Conservation (phyloP, 2,888 invertebrate genomes). For the Noctua janthina region DNA sequence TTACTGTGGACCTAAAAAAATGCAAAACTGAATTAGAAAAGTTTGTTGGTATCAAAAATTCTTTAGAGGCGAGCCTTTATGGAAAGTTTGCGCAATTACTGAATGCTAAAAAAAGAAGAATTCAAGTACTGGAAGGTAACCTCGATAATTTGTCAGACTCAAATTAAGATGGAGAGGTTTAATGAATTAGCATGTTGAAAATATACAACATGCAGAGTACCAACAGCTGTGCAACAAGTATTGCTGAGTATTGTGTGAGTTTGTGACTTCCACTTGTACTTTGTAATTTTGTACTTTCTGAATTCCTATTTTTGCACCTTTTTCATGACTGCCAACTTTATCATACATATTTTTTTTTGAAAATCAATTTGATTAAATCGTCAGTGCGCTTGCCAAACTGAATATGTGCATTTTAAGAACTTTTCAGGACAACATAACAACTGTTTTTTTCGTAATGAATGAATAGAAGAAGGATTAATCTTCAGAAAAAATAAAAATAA, state of each 20-base stretch:
- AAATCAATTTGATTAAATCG: background rate
- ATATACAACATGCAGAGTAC: background rate
- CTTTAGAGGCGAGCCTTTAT: slow-evolving; percentile 79
- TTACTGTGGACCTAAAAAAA: slow-evolving; percentile 71
- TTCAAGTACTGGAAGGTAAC: slow-evolving; percentile 78
- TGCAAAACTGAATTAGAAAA: slow-evolving; percentile 77
- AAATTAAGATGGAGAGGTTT: slow-evolving; percentile 14
- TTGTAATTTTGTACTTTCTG: background rate
- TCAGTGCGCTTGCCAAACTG: too few relatives aligned
- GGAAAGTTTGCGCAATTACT: slow-evolving; percentile 82
- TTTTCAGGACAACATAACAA: too few relatives aligned
- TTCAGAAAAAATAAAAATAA: too few relatives aligned
- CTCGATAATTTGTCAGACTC: slow-evolving; percentile 67
- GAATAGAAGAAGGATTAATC: too few relatives aligned
- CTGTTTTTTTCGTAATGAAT: too few relatives aligned
- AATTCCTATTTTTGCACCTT: background rate
- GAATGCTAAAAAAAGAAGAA: slow-evolving; percentile 83
- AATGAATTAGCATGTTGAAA: background rate
- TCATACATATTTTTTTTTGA: too few relatives aligned
- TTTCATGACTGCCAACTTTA: background rate
- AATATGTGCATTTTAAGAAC: too few relatives aligned
- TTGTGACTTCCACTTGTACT: background rate
- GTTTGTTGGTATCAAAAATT: slow-evolving; percentile 75
- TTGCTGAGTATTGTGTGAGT: too few relatives aligned
- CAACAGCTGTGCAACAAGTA: background rate